Base-by-base conservation (phyloP, 2,113 vertebrate species). In the Anoplopoma fimbria region DNA sequence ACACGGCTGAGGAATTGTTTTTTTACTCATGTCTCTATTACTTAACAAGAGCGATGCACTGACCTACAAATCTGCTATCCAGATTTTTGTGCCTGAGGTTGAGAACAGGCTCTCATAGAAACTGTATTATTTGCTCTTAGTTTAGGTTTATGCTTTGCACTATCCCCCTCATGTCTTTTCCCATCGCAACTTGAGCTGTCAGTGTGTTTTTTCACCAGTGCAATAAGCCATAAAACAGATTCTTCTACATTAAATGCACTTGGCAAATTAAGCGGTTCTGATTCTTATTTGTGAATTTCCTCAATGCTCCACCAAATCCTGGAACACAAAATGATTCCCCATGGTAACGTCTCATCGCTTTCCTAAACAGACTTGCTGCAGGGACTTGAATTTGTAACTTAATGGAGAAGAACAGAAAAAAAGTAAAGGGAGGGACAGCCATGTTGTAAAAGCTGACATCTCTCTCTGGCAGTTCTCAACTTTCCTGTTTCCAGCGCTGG, bases 31-130 rank as follows among this genome's bases (percentile, higher is more conserved):
- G 65, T 82, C 70, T 63, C 38, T 47, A 17, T 61, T 78, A 49
- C 88, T 92, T 67, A 90, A 83, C 76, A 91, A 84, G 88, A 84
- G 68, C 38, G 53, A 61, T 73, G 27, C 38, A 61, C 85, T 93
- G 89, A 94, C 92, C 90, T 88, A 93, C 82, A 95, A 94, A 94
- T 92, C 87, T 95, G 93, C 69, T 14, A 2, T 61, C 89, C 94
- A 95, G 91, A 94, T 91, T 92, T 58, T 76, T 81, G 67, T 64
- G 82, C 57, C 62, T 80, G 68, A 53, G 4, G 69, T 45, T 81
- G 76, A 73, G 49, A 55, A 75, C 25, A 25, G 9, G n/a, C 57
- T 75, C 60, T 75, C 13, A 55, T 68, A 80, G 90, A 83, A 33
- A 45, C 47, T 49, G 10, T 19, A 45, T 45, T 53, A 14, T 70